phyloP scores from a whole-genome alignment of 2,888 invertebrate genomes.

The Meta bourneti region DNA sequence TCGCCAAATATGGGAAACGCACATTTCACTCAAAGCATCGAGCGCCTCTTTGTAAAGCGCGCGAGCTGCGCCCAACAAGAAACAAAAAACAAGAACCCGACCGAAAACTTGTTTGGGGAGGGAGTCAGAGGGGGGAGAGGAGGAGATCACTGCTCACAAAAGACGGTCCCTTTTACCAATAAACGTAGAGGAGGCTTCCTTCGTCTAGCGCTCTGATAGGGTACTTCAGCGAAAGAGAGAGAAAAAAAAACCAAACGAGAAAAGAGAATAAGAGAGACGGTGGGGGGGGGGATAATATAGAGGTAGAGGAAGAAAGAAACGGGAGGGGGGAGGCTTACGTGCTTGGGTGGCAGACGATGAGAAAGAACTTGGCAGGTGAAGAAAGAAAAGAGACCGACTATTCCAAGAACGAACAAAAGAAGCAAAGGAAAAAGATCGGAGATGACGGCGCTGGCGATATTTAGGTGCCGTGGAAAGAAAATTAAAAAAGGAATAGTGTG shows the following conservation, averaged over 20 bases:
- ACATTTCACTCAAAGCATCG: background rate
- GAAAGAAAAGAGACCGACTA: background rate
- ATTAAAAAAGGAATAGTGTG: constrained; percentile 3
- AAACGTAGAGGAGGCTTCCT: constrained; percentile 1
- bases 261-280: constrained; percentile 10
- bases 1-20: constrained; percentile 2
- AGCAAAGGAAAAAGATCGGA: constrained; percentile 1
- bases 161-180: constrained; percentile 56
- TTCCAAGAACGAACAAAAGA: constrained; percentile 26
- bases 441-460: constrained; percentile 24
- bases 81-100: constrained; percentile 21
- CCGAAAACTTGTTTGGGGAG: constrained; percentile 19
- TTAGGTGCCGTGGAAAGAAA: constrained; percentile 15
- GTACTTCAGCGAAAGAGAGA: constrained; percentile 35
- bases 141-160: background rate
- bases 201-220: constrained; percentile 55
- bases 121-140: background rate
- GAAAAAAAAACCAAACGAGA: constrained; percentile 39
- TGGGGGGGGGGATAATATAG: constrained; percentile 42
- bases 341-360: constrained; percentile 35
- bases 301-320: constrained; percentile 24
- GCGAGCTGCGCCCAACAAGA: constrained; percentile 51
- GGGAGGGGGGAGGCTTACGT: background rate
- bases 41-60: constrained; percentile 29
- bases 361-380: constrained; percentile 23